Evolutionary conservation across 2,113 vertebrate genomes (phyloP), one percentile per base, ranked within the genome.

Genomic region (Oryzias celebensis): DNA sequence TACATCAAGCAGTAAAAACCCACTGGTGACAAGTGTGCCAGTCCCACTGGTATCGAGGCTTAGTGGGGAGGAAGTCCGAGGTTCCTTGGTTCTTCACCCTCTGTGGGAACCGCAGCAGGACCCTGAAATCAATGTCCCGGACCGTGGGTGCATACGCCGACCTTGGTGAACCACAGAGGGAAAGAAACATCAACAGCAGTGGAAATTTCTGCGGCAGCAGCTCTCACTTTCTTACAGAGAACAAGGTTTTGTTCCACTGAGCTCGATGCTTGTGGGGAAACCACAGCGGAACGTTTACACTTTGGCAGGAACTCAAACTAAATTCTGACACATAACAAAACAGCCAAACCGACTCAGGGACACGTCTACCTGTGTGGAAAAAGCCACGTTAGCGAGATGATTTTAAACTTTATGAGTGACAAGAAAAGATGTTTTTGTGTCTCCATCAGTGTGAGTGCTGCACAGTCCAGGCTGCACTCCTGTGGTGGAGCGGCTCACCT

Each of bases 11-110:
- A 28, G 57, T 18, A 28, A 14, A 28, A 70, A 87, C 93, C 93
- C 73, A 94, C 93, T 93, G 93, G 77, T 94, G 93, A 69, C 93
- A 94, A 84, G 91, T 94, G 88, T 94, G 93, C 93, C 93, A 94
- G 65, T 94, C 93, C 93, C 93, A 94, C 67, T 91, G 86, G 52
- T 93, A 88, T 56, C 88, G 89, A 0, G 93, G 93, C 58, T 93
- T 93, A 45, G 91, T 75, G 0, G 93, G 93, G 3, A 94, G 92
- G 77, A 94, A 94, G 78, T 94, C 93, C 0, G 87, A 63, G 0
- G 92, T 93, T 7, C 93, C 93, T 70, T 90, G 91, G 70, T 94
- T 94, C 78, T 91, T 91, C 50, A 94, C 93, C 57, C 92, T 92
- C 82, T 94, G 93, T 1, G 93, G 93, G 71, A 94, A 94, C 8